Evolutionary conservation across 2,113 vertebrate species (phyloP).

Genomic region (Anser cygnoides): DNA sequence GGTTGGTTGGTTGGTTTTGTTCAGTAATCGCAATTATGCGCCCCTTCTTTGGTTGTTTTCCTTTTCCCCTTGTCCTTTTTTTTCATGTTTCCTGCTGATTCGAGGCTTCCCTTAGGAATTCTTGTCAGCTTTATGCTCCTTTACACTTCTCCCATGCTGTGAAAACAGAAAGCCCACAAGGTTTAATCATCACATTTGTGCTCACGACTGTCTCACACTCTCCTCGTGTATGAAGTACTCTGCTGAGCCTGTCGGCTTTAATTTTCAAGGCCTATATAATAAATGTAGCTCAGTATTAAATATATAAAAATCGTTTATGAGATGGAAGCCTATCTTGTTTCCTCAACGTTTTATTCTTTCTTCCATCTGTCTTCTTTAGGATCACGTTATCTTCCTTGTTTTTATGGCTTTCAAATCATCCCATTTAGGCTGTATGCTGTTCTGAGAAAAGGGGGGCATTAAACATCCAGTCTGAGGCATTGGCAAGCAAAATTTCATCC

Average conservation of each 20-base stretch:
- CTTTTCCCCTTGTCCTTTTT: neutral
- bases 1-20: neutral
- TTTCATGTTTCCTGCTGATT: neutral
- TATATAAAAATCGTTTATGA: neutral
- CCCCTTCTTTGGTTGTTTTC: accelerated
- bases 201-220: neutral
- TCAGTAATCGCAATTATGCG: neutral
- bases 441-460: neutral
- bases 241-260: neutral
- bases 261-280: neutral
- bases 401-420: neutral
- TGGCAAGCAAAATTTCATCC: neutral
- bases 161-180: neutral
- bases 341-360: neutral
- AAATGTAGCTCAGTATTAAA: accelerated
- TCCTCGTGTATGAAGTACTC: neutral
- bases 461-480: neutral
- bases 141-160: neutral
- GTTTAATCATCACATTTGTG: neutral
- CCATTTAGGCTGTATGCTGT: accelerated
- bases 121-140: accelerated
- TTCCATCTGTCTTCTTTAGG: neutral
- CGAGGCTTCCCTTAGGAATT: neutral
- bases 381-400: neutral
- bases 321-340: neutral